These are phyloP conservation scores for Trachelus troglodyta DNA, from an alignment of 2,888 invertebrate genomes.

Conservation along the genomic window DNA sequence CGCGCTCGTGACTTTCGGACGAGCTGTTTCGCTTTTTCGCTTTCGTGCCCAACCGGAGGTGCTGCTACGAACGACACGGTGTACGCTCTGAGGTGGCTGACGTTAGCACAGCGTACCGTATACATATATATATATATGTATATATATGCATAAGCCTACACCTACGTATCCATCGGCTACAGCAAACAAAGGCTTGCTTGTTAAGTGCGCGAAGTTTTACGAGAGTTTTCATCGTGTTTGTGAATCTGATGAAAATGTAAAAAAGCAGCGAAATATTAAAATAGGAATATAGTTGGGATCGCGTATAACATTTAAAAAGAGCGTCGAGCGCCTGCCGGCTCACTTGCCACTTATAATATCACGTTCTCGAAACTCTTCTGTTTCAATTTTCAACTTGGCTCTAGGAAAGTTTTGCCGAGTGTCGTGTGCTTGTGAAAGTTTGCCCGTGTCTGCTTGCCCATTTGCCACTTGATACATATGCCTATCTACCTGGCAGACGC, in stretches of 20 bases:
- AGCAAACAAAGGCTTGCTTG: neutral
- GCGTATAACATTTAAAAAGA: neutral
- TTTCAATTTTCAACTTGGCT: neutral
- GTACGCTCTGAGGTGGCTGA: neutral
- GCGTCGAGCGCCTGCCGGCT: neutral
- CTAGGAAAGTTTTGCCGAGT: neutral
- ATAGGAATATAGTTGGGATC: neutral
- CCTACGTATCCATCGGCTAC: neutral
- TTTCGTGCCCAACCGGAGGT: neutral
- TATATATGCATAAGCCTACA: too few species aligned
- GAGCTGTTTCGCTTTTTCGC: neutral
- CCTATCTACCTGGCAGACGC: neutral
- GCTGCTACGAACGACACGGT: conserved; percentile 2
- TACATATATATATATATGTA: too few species aligned
- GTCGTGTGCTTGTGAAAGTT: neutral
- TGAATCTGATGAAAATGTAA: neutral
- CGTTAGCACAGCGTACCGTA: neutral
- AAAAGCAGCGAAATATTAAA: neutral
- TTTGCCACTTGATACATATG: neutral
- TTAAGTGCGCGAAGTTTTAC: neutral
- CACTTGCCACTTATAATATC: neutral
- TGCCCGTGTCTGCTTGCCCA: neutral
- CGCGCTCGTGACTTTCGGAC: conserved; percentile 39
- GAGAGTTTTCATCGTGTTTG: neutral
- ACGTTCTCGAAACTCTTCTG: neutral